Evolutionary conservation across 2,113 vertebrate genomes (phyloP), one percentile per base, ranked within the genome.

Genomic region (Galbula dea): DNA sequence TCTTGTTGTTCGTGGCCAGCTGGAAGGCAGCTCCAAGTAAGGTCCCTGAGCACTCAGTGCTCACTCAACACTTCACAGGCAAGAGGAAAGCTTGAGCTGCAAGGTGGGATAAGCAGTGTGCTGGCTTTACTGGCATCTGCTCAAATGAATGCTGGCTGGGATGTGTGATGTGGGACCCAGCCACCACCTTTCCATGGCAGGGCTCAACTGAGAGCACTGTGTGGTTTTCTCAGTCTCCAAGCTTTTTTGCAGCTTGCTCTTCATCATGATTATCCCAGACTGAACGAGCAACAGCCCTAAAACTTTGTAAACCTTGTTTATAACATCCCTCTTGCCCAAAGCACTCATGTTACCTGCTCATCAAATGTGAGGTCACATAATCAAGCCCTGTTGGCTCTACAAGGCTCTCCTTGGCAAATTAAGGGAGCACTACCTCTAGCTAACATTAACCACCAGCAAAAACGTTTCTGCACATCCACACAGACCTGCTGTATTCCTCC

Each of bases 401-500:
- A 16, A 49, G 43, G 58, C 9, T 89, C 16, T 72, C 10, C 32
- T 69, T 57, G 49, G 55, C 34, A 69, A 73, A 90, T 36, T 16
- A 63, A 58, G 78, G 72, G 36, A 46, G 29, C 8, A 6, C 4
- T 26, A 43, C 24, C 45, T 52, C 34, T 23, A 55, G n/a, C 62
- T 58, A 12, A 29, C 20, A 16, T 32, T 19, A 32, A 11, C 61
- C 65, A 7, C 24, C 32, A 76, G 71, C 27, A 30, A 11, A 65
- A 27, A 17, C 16, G 1, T 41, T 32, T 41, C 78, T 80, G 68
- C 81, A 43, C 75, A 22, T 65, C 82, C 36, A 3, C 61, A 2
- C 13, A 10, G 62, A 65, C 13, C 81, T 88, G 89, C 76, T 80
- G 68, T 80, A 75, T 95, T 93, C 92, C 89, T 94, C 89, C 96